Evolutionary conservation across 2,113 vertebrate species (phyloP).

Genomic region (Triplophysa siluroides): DNA sequence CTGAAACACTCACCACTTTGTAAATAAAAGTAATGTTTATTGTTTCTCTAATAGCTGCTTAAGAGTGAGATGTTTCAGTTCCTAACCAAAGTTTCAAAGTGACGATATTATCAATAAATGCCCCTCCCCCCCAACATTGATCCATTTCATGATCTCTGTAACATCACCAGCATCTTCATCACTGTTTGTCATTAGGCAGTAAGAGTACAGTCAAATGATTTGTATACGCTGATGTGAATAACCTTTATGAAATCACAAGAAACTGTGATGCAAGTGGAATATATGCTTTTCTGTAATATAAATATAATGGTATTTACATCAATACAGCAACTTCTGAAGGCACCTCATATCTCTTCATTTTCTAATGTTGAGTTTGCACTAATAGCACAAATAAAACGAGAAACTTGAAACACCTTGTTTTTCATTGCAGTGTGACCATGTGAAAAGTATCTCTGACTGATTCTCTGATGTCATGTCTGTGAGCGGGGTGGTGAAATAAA

Average conservation of each 20-base stretch:
- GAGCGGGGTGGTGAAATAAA: not conserved
- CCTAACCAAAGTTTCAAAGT: constrained; percentile 8
- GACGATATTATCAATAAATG: not conserved
- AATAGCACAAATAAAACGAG: constrained; percentile 59
- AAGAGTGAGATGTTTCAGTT: not conserved
- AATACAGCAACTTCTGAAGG: not conserved
- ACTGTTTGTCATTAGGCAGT: constrained; percentile 13
- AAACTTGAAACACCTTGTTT: constrained; percentile 48
- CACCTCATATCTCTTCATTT: constrained; percentile 54
- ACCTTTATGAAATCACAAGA: constrained; percentile 1
- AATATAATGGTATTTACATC: constrained; percentile 11
- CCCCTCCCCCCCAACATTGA: not conserved
- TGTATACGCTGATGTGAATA: not conserved
- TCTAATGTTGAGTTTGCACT: constrained; percentile 84
- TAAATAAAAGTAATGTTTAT: not conserved
- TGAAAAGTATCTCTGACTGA: constrained; percentile 52
- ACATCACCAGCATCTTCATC: not conserved
- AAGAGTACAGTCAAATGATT: not conserved
- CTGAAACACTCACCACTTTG: not conserved
- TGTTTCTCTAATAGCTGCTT: constrained; percentile 8
- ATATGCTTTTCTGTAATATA: not conserved
- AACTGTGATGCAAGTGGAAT: constrained; percentile 2
- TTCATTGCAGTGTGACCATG: constrained; percentile 50
- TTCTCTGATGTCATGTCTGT: not conserved
- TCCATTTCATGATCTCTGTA: not conserved